Percentiles rank a stretch among this genome's conserved stretches.
phyloP scores from a whole-genome alignment of 2,113 vertebrate genomes.

The Alligator mississippiensis region DNA sequence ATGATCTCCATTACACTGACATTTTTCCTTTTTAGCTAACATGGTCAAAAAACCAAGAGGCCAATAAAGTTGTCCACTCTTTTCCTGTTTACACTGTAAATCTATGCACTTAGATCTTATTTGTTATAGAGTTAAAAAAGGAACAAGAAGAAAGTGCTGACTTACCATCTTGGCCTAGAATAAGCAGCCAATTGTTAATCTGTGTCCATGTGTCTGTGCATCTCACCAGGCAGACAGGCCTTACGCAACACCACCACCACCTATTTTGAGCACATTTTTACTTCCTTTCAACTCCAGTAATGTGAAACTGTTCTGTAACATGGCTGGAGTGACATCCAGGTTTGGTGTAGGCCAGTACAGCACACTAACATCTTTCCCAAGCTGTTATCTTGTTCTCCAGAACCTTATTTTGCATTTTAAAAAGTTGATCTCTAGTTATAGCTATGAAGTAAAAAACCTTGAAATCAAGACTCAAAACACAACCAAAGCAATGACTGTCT shows the following conservation, averaged over 20 bases:
- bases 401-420: background rate
- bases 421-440: background rate
- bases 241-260: conserved; percentile 50
- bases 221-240: conserved; percentile 56
- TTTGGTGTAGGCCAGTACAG: background rate
- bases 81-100: conserved; percentile 46
- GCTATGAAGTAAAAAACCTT: background rate
- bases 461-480: background rate
- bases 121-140: background rate
- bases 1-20: background rate
- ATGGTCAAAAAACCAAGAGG: background rate
- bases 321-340: background rate
- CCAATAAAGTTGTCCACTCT: conserved; percentile 8
- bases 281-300: conserved; percentile 18
- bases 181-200: conserved; percentile 22
- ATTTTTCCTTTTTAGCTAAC: background rate
- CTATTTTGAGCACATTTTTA: conserved; percentile 45
- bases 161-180: conserved; percentile 41
- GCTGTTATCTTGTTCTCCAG: background rate
- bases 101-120: conserved; percentile 4
- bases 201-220: background rate
- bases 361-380: background rate
- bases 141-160: background rate
- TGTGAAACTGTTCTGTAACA: conserved; percentile 40
- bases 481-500: background rate